Conservation (phyloP, 2,113 vertebrate species). For the Chlorodrepanis virens region DNA sequence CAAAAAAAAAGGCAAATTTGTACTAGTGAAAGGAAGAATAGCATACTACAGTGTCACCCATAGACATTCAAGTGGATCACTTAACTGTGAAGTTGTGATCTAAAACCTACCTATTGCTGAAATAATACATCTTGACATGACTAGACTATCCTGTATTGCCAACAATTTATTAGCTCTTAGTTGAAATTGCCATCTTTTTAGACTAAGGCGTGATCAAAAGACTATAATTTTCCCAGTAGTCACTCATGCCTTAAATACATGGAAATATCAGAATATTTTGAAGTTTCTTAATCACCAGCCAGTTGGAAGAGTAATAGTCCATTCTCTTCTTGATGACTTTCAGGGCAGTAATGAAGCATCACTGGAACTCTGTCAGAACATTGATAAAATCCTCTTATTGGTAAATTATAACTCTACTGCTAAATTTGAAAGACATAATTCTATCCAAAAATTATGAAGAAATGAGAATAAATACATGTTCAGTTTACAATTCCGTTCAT, state of each 20-base stretch:
- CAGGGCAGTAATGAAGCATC: neutral
- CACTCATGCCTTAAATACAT: neutral
- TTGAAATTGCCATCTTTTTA: neutral
- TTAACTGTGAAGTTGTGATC: neutral
- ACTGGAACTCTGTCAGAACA: neutral
- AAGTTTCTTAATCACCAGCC: neutral
- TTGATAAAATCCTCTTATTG: neutral
- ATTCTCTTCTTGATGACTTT: neutral
- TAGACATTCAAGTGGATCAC: neutral
- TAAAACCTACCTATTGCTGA: neutral
- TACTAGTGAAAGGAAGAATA: neutral
- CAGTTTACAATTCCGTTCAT: neutral
- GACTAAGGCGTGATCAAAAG: neutral
- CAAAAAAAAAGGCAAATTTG: neutral
- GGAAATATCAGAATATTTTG: neutral
- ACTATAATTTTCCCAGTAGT: neutral
- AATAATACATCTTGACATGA: neutral
- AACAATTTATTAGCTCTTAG: neutral
- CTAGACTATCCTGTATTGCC: neutral
- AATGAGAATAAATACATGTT: neutral
- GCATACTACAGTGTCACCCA: fast-evolving
- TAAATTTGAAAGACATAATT: neutral
- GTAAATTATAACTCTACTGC: neutral
- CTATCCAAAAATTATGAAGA: neutral
- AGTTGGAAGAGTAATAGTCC: neutral